These are phyloP conservation scores for Eristalinus aeneus DNA, from an alignment of 2,888 invertebrate species.

Conservation along the genomic window DNA sequence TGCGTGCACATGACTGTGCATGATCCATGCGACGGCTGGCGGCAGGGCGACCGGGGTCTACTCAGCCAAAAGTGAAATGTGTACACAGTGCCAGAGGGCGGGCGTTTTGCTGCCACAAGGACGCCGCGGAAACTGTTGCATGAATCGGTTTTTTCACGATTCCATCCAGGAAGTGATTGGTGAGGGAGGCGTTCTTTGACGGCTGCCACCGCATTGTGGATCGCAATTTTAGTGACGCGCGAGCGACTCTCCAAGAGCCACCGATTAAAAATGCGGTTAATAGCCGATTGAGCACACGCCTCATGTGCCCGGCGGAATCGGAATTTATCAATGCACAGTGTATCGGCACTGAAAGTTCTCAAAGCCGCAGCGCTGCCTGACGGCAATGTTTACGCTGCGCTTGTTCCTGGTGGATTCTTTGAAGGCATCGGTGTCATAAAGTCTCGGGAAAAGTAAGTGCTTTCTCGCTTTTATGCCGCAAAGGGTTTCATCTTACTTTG, in stretches of 20 bases:
- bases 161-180: neutral
- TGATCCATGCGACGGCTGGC: conserved; percentile 34
- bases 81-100: neutral
- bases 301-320: neutral
- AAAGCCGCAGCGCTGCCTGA: conserved; percentile 8
- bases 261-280: conserved; percentile 67
- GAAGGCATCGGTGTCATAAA: conserved; percentile 44
- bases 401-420: neutral
- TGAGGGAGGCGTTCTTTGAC: conserved; percentile 28
- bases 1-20: conserved; percentile 46
- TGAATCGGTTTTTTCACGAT: neutral
- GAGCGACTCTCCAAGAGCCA: conserved; percentile 19
- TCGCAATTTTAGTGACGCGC: neutral
- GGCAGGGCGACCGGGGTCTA: neutral
- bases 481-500: conserved; percentile 48
- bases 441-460: conserved; percentile 12
- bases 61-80: conserved; percentile 10
- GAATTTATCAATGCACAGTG: conserved; percentile 26
- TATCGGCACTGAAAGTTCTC: conserved; percentile 26
- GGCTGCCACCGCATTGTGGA: neutral
- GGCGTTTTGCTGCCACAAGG: neutral
- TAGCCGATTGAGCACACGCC: conserved; percentile 36
- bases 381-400: conserved; percentile 13
- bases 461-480: conserved; percentile 34
- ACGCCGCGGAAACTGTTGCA: conserved; percentile 48